Percentiles rank a stretch among this genome's conserved stretches.
Evolutionary conservation across 2,113 vertebrate species (phyloP).

Genomic region (Pogonocichla stellata): DNA sequence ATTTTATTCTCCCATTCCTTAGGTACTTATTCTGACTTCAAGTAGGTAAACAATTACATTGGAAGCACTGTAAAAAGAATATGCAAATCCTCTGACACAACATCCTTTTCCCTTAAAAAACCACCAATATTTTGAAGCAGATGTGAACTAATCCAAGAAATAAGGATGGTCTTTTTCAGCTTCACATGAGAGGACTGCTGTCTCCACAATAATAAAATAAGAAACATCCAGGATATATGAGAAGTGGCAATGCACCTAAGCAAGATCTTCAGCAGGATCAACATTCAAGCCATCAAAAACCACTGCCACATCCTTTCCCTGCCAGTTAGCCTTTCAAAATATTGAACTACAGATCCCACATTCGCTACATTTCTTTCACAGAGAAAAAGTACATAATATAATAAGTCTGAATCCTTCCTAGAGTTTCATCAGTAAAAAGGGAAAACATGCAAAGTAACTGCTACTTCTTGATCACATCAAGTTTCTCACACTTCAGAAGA

Average conservation of each 20-base stretch:
- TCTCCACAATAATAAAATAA: background rate
- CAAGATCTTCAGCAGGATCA: background rate
- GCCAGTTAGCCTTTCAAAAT: background rate
- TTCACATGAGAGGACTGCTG: background rate
- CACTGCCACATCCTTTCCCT: background rate
- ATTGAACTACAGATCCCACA: background rate
- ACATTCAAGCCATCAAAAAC: background rate
- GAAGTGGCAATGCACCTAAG: background rate
- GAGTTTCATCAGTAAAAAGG: background rate
- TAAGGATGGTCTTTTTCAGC: background rate
- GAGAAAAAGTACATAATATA: background rate
- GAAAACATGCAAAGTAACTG: background rate
- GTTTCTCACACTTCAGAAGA: background rate
- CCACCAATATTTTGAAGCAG: background rate
- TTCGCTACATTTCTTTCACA: background rate
- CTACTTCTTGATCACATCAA: background rate
- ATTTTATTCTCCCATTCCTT: background rate
- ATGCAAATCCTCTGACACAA: background rate
- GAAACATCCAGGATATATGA: background rate
- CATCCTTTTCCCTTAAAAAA: background rate
- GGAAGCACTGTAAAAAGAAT: background rate
- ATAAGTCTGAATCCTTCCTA: background rate
- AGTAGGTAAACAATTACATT: background rate
- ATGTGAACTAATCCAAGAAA: background rate
- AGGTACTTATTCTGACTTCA: background rate